Conservation (phyloP, 2,113 vertebrate genomes). For the Phoenicopterus ruber region DNA sequence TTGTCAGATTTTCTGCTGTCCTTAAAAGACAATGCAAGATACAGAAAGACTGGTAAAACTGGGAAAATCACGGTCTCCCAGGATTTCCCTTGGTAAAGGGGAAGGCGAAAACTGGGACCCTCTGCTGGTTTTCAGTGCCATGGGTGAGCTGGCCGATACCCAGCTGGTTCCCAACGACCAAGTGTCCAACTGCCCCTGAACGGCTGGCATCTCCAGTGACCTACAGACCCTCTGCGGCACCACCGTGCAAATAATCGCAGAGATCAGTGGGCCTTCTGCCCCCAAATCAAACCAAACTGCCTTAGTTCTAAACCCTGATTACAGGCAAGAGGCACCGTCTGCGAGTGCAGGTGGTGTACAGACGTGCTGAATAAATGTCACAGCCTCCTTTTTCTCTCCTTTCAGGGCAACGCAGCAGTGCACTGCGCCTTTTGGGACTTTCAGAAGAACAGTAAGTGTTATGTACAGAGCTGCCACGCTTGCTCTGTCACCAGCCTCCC, state of each 20-base stretch:
- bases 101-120: background rate
- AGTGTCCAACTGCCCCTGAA: background rate
- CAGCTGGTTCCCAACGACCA: background rate
- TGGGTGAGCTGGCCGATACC: background rate
- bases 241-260: background rate
- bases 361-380: background rate
- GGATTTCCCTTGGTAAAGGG: background rate
- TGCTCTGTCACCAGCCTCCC: background rate
- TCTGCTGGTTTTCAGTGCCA: background rate
- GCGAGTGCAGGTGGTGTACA: rapidly evolving
- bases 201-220: background rate
- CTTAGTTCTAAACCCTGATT: background rate
- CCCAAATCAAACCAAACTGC: background rate
- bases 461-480: background rate
- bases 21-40: background rate
- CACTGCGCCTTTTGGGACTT: constrained; percentile 88
- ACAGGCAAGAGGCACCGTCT: background rate
- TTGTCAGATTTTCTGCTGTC: background rate
- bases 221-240: background rate
- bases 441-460: constrained; percentile 76
- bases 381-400: constrained; percentile 6
- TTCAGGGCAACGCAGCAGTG: constrained; percentile 69
- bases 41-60: background rate
- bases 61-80: background rate
- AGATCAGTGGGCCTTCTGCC: background rate